These are phyloP conservation scores for Campylorhamphus procurvoides DNA, from an alignment of 2,113 vertebrate species.

Conservation along the genomic window DNA sequence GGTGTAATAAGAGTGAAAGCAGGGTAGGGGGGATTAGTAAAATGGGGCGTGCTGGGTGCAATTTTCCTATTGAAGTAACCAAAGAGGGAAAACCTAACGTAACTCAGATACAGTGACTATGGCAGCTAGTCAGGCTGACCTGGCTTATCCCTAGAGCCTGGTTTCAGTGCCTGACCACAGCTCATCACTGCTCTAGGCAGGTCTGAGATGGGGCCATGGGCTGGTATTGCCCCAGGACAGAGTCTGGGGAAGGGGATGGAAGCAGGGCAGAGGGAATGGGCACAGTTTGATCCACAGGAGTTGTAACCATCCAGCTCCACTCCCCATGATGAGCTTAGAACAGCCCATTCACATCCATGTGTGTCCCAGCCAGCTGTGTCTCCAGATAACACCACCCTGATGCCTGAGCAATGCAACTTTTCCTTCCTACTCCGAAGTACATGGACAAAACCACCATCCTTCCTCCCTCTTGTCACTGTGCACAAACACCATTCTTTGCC, in stretches of 20 bases:
- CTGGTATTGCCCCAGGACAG: rapidly evolving
- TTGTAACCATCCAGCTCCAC: neutral
- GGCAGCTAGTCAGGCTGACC: neutral
- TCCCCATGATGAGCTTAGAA: neutral
- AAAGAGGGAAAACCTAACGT: neutral
- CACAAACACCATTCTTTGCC: neutral
- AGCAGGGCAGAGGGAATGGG: neutral
- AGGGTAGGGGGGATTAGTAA: neutral
- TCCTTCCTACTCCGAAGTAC: neutral
- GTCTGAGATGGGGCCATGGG: neutral
- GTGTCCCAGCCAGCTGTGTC: neutral
- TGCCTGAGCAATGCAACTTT: neutral
- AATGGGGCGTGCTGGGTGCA: rapidly evolving
- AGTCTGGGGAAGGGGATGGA: neutral
- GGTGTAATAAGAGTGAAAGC: neutral
- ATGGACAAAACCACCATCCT: neutral
- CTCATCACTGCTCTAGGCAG: neutral
- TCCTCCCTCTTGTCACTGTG: neutral
- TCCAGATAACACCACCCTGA: neutral
- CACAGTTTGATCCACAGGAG: neutral
- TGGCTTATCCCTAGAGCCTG: neutral
- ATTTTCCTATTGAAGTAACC: neutral
- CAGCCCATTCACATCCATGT: neutral
- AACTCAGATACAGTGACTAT: neutral
- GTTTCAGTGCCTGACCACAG: neutral